Percentiles rank a stretch among this genome's conserved stretches.
phyloP scores from a whole-genome alignment of 2,888 invertebrate genomes.

The Andrena bicolor region DNA sequence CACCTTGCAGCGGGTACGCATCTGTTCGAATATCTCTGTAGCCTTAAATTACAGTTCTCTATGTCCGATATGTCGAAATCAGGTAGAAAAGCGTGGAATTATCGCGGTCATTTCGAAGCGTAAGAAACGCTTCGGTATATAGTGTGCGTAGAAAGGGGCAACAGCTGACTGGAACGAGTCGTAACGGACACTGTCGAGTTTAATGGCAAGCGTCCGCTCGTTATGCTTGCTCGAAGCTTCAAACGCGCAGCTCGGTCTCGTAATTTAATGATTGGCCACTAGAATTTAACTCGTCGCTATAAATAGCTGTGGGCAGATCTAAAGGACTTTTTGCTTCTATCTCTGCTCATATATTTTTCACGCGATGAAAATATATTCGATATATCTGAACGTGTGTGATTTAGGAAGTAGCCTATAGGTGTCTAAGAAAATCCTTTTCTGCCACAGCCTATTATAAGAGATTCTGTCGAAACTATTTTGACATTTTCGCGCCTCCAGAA shows the following conservation, averaged over 20 bases:
- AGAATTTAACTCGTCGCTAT: not conserved
- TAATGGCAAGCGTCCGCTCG: constrained; percentile 44
- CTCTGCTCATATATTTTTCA: not conserved
- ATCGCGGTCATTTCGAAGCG: not conserved
- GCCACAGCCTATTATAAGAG: no score
- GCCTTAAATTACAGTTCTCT: not conserved
- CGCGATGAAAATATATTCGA: no score
- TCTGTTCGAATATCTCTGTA: not conserved
- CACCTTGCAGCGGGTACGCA: constrained; percentile 72
- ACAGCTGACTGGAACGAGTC: constrained; percentile 53
- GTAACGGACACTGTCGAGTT: constrained; percentile 11
- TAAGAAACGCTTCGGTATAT: not conserved
- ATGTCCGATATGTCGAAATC: not conserved
- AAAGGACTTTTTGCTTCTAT: not conserved
- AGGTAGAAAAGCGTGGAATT: not conserved
- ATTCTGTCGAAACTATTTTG: no score
- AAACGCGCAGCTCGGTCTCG: not conserved
- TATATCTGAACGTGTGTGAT: no score
- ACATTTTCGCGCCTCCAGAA: no score
- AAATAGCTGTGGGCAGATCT: not conserved
- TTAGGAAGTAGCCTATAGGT: no score
- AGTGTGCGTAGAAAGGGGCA: constrained; percentile 2
- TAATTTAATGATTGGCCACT: not conserved
- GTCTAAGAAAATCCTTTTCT: no score
- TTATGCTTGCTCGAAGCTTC: constrained; percentile 9